A percentile compares a stretch with the other conserved stretches of the same genome.
These are phyloP conservation scores for Timandra comae DNA, from an alignment of 2,888 invertebrate species.

Conservation along the genomic window DNA sequence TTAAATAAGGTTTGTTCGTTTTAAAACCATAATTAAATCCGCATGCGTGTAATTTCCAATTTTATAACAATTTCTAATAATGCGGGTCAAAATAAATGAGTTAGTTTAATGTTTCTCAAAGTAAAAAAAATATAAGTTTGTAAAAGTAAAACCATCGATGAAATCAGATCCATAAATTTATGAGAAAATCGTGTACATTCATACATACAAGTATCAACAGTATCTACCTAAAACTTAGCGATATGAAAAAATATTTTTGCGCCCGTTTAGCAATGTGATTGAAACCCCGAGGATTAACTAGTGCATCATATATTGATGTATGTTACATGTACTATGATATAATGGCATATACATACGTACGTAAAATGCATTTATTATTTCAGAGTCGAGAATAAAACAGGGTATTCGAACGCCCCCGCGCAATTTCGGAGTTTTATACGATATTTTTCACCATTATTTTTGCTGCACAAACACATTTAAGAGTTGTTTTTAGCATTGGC, in stretches of 20 bases:
- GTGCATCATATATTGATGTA: not conserved
- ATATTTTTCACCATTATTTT: slow-evolving; percentile 17
- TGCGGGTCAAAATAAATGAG: no score
- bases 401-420: slow-evolving; percentile 2
- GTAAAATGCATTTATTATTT: not conserved
- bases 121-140: no score
- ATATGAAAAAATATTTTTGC: not conserved
- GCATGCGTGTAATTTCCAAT: no score
- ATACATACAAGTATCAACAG: no score
- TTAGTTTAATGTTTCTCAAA: no score
- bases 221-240: no score
- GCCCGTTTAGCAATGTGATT: not conserved
- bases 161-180: no score
- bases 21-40: no score
- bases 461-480: slow-evolving; percentile 9
- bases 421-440: slow-evolving; percentile 12
- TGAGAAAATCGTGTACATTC: no score
- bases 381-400: slow-evolving; percentile 1
- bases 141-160: no score
- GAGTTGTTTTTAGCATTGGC: slow-evolving; percentile 11
- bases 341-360: not conserved
- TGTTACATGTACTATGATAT: not conserved
- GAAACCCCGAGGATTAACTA: not conserved
- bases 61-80: no score
- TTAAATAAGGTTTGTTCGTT: no score